These are phyloP conservation scores for Microplitis mediator DNA, from an alignment of 1,140 invertebrate species.

Conservation along the genomic window DNA sequence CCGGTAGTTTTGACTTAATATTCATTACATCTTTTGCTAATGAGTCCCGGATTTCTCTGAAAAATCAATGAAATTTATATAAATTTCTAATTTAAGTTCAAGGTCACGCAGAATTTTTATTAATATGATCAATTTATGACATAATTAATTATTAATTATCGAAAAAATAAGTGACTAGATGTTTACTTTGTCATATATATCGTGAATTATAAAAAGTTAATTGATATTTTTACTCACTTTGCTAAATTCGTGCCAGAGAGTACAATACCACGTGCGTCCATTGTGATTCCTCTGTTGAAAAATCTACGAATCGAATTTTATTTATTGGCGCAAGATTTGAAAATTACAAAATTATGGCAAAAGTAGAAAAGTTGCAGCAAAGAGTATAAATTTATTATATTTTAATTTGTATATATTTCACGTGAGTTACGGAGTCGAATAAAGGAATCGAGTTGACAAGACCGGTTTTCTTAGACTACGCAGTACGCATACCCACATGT, in stretches of 20 bases:
- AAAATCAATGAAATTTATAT: background rate
- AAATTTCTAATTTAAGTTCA: no score
- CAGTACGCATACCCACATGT: no score
- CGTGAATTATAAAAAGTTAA: no score
- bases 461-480: background rate
- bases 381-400: background rate
- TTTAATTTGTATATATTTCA: background rate
- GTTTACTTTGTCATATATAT: no score
- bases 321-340: background rate
- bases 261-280: conserved; percentile 42
- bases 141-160: no score
- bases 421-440: conserved; percentile 17
- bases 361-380: background rate
- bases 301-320: conserved; percentile 32
- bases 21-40: conserved; percentile 71
- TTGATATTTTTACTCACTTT: conserved; percentile 43
- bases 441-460: background rate
- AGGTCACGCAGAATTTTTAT: no score
- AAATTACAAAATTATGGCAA: no score
- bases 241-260: conserved; percentile 50
- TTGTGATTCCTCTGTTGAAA: conserved; percentile 43
- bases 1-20: conserved; percentile 66
- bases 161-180: no score
- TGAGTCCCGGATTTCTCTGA: conserved; percentile 76
- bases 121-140: no score